phyloP scores from a whole-genome alignment of 2,113 vertebrate species.

The Indri indri region DNA sequence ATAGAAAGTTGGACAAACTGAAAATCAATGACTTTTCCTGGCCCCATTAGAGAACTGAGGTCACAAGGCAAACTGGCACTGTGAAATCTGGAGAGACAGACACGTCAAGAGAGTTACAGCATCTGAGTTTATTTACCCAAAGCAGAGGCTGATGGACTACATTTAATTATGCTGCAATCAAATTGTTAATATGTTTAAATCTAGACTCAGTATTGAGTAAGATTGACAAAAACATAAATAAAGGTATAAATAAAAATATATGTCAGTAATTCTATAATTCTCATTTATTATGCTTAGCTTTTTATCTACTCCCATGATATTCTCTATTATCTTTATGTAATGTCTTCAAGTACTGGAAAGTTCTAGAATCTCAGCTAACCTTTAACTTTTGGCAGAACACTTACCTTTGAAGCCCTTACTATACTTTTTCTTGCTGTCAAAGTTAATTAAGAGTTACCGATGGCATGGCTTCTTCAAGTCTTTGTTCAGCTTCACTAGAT shows the following conservation, averaged over 20 bases:
- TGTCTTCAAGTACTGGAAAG: background rate
- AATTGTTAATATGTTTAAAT: conserved; percentile 1
- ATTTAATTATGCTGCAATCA: background rate
- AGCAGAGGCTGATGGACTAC: background rate
- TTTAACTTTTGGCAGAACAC: background rate
- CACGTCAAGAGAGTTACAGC: background rate
- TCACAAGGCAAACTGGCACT: background rate
- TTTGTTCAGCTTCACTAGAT: conserved; percentile 48
- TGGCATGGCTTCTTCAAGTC: conserved; percentile 11
- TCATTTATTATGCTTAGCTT: background rate
- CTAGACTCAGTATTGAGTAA: background rate
- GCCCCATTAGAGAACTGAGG: background rate
- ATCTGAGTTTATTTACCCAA: background rate
- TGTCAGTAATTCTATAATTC: background rate
- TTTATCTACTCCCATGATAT: background rate
- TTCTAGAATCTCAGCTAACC: background rate
- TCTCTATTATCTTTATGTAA: background rate
- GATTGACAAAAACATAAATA: background rate
- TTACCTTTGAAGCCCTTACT: background rate
- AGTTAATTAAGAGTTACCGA: conserved; percentile 65
- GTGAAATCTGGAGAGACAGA: background rate
- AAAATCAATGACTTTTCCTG: background rate
- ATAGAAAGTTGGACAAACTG: background rate
- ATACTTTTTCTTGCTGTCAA: conserved; percentile 20
- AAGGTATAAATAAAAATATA: background rate